phyloP scores from a whole-genome alignment of 64 coral and sea anemone species.

The Montipora efflorescens region DNA sequence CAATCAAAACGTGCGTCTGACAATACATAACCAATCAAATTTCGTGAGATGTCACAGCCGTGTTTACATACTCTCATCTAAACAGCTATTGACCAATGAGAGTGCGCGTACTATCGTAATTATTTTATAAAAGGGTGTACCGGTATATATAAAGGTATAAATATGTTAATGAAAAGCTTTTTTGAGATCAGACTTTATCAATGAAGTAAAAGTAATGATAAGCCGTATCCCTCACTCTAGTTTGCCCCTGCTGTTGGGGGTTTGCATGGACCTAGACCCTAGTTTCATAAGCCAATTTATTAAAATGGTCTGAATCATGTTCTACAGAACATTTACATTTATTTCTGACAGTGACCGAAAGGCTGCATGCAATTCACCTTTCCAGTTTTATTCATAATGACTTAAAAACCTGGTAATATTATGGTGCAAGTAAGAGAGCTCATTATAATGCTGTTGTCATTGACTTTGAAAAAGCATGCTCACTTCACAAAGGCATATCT shows the following conservation, averaged over 20 bases:
- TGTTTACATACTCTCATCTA: no score
- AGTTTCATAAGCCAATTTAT: not conserved
- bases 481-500: constrained; percentile 16
- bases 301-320: not conserved
- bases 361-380: no score
- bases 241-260: constrained; percentile 19
- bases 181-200: not conserved
- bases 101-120: no score
- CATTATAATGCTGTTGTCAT: constrained; percentile 4
- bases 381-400: not conserved
- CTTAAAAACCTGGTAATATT: not conserved
- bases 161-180: not conserved
- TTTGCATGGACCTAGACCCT: not conserved
- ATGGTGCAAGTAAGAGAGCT: not conserved
- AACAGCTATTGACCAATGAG: no score
- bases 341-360: no score
- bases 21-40: no score
- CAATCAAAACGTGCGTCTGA: no score
- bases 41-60: no score
- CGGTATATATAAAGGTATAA: not conserved
- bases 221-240: not conserved
- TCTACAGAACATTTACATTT: not conserved
- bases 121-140: not conserved
- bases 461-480: constrained; percentile 9
- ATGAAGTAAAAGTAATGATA: not conserved